Evolutionary conservation across 2,888 invertebrate species (phyloP).

Genomic region (Apoda limacodes): DNA sequence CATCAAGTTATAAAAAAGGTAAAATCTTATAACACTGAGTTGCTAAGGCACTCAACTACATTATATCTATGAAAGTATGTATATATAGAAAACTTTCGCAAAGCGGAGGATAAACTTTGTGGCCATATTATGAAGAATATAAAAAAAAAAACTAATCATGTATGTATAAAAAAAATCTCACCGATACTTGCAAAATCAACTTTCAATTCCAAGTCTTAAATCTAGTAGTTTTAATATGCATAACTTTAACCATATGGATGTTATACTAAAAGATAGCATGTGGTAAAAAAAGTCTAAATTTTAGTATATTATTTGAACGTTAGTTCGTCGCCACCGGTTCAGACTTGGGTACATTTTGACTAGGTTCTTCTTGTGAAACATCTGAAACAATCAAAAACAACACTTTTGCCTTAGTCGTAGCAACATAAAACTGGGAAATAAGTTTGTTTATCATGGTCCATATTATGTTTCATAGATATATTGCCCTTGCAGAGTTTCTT

Average conservation of each 20-base stretch:
- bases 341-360: constrained; percentile 31
- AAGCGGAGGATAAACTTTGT: constrained; percentile 38
- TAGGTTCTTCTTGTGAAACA: constrained; percentile 34
- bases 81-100: constrained; percentile 47
- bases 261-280: constrained; percentile 39
- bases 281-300: constrained; percentile 46
- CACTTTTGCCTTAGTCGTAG: no score
- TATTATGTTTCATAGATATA: no score
- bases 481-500: no score
- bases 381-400: constrained; percentile 30
- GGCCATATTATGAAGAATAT: constrained; percentile 23
- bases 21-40: constrained; percentile 57
- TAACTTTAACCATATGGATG: constrained; percentile 56
- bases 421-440: no score
- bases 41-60: constrained; percentile 67
- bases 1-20: no score
- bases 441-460: no score
- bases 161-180: constrained; percentile 45
- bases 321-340: constrained; percentile 46
- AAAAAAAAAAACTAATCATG: constrained; percentile 28
- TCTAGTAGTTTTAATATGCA: constrained; percentile 59
- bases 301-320: constrained; percentile 18
- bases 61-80: constrained; percentile 30
- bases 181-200: constrained; percentile 51
- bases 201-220: constrained; percentile 62